Conservation (phyloP, 2,888 invertebrate species). For the Caenorhabditis virilis region DNA sequence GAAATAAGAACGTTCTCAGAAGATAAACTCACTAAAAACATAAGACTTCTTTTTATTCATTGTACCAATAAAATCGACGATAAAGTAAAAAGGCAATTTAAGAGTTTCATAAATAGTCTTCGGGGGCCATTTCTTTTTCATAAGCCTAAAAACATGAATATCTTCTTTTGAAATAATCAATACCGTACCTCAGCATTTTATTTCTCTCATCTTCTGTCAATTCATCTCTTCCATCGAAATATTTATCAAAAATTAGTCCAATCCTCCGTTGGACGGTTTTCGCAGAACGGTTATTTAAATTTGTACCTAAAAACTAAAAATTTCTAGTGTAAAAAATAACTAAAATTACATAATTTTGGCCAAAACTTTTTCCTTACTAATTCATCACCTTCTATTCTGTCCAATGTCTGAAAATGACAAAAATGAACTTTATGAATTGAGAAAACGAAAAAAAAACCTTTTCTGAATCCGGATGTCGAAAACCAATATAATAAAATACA, state of each 20-base stretch:
- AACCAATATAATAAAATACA: slow-evolving; percentile 1
- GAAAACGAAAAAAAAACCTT: slow-evolving; percentile 1
- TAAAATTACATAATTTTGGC: neutral
- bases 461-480: neutral
- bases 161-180: no score
- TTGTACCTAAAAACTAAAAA: neutral
- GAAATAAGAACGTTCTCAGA: no score
- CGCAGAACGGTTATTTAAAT: neutral
- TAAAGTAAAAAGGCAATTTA: neutral
- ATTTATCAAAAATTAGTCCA: slow-evolving; percentile 3
- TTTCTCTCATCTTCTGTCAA: neutral
- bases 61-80: neutral
- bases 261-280: neutral
- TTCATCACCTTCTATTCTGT: neutral
- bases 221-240: neutral
- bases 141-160: no score
- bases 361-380: neutral
- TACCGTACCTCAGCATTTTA: neutral
- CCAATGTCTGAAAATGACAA: neutral
- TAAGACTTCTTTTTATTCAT: neutral
- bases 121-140: neutral
- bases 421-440: neutral
- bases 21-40: no score
- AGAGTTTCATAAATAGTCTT: neutral
- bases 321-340: neutral